Percentiles rank a stretch among this genome's conserved stretches.
These are phyloP conservation scores for Equus przewalskii DNA, from an alignment of 2,113 vertebrate genomes.

Conservation along the genomic window DNA sequence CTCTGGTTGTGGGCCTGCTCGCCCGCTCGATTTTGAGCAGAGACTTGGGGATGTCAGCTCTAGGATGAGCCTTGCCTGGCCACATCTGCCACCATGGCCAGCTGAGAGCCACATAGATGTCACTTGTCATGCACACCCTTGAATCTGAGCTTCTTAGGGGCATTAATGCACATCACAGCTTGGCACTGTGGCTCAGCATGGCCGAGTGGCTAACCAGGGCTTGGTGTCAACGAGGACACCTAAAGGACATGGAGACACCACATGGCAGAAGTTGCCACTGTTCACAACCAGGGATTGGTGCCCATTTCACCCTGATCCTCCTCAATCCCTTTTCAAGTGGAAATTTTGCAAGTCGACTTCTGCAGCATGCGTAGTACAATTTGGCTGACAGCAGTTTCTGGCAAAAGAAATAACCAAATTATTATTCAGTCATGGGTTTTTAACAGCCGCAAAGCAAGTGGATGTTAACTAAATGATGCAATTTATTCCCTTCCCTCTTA, in stretches of 20 bases:
- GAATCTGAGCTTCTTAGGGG: not conserved
- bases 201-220: conserved; percentile 21
- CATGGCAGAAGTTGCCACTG: conserved; percentile 46
- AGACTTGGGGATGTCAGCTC: not conserved
- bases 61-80: not conserved
- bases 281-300: conserved; percentile 42
- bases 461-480: conserved; percentile 99
- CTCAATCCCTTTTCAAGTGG: conserved; percentile 87
- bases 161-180: not conserved
- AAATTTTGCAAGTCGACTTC: conserved; percentile 89
- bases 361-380: conserved; percentile 87
- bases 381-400: conserved; percentile 94
- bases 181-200: not conserved
- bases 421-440: conserved; percentile 98
- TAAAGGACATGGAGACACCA: not conserved
- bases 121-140: not conserved
- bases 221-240: not conserved
- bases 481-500: conserved; percentile 96
- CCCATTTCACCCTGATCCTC: conserved; percentile 80
- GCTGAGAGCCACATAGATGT: conserved; percentile 28
- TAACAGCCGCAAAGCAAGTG: conserved; percentile 95
- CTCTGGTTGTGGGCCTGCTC: not conserved
- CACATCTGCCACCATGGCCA: not conserved
- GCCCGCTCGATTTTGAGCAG: not conserved
- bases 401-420: conserved; percentile 95